A percentile compares a stretch with the other conserved stretches of the same genome.
Conservation (phyloP, 2,888 invertebrate genomes). For the Chymomyza fuscimana region DNA sequence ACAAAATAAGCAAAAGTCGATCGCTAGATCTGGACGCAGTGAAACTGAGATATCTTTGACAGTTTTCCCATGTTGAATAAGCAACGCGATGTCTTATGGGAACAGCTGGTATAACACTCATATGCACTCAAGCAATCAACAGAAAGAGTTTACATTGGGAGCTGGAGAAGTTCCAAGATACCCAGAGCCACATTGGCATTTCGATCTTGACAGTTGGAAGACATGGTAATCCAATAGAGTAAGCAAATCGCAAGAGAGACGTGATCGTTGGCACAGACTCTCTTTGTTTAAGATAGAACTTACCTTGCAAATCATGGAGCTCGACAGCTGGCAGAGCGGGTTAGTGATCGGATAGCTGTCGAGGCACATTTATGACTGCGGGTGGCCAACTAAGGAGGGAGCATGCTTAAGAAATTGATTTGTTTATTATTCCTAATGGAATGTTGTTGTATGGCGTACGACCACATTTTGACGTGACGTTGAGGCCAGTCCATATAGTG, state of each 20-base stretch:
- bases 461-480: conserved; percentile 56
- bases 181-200: conserved; percentile 19
- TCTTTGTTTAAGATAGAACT: conserved; percentile 27
- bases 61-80: conserved; percentile 65
- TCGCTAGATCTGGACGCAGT: conserved; percentile 14
- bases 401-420: conserved; percentile 47
- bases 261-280: not conserved
- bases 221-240: not conserved
- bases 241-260: not conserved
- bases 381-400: conserved; percentile 10
- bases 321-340: conserved; percentile 47
- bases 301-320: conserved; percentile 53
- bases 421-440: conserved; percentile 73
- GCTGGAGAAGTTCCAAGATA: conserved; percentile 7
- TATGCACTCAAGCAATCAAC: conserved; percentile 69
- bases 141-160: conserved; percentile 42
- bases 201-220: not conserved
- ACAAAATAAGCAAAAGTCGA: conserved; percentile 21
- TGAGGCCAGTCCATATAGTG: conserved; percentile 21
- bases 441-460: conserved; percentile 72
- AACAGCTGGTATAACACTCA: conserved; percentile 56
- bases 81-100: conserved; percentile 30
- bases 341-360: not conserved
- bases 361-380: not conserved
- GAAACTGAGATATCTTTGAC: conserved; percentile 72